Evolutionary conservation across 2,888 invertebrate species (phyloP).

Genomic region (Antheraea yamamai): DNA sequence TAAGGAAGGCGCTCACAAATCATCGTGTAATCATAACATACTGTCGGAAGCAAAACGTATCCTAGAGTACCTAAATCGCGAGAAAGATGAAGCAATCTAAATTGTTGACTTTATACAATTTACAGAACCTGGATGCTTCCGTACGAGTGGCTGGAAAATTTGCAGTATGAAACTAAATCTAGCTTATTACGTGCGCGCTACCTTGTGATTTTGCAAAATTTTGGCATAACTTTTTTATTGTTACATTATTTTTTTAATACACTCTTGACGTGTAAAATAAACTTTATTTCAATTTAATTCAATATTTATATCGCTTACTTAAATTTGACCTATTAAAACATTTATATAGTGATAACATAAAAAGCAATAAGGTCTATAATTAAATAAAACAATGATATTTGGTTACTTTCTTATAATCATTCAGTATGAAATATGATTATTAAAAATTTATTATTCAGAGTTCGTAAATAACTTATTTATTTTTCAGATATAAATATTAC

Average conservation of each 20-base stretch:
- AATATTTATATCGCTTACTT: not conserved
- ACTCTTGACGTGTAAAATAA: not conserved
- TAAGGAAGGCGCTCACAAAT: conserved; percentile 11
- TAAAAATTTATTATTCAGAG: not conserved
- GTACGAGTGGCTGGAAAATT: conserved; percentile 38
- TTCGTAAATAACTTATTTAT: not conserved
- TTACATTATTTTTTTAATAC: conserved; percentile 27
- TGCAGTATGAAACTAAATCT: conserved; percentile 34
- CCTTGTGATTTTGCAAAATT: conserved; percentile 30
- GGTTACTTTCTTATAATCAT: not conserved
- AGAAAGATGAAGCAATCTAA: conserved; percentile 26
- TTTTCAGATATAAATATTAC: not conserved
- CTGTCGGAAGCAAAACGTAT: conserved; percentile 20
- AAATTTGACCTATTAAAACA: not conserved
- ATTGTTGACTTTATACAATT: conserved; percentile 26
- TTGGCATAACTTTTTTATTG: conserved; percentile 27
- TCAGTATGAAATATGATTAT: not conserved
- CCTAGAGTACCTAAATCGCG: conserved; percentile 17
- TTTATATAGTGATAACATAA: not conserved
- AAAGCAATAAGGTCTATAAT: not conserved
- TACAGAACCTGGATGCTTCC: conserved; percentile 13
- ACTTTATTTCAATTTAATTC: not conserved
- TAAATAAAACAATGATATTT: no score
- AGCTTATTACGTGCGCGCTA: conserved; percentile 28
- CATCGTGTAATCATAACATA: conserved; percentile 20